Percentiles rank a stretch among this genome's conserved stretches.
Conservation (phyloP, 2,797 vertebrate species). For the Sardinella longiceps region DNA sequence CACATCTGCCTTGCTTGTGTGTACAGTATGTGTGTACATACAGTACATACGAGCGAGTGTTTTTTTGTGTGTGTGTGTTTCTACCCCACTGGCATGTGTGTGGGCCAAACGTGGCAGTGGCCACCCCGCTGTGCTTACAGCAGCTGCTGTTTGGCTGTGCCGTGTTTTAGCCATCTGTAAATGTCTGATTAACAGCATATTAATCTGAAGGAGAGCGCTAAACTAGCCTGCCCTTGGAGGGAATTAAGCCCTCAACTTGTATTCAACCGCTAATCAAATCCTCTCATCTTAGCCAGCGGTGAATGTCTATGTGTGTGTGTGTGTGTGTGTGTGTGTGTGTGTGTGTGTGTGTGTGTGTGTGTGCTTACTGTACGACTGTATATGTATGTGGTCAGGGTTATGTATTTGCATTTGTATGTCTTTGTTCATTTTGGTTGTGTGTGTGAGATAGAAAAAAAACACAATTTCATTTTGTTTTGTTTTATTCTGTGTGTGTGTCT, state of each 20-base stretch:
- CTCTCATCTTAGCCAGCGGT: conserved; percentile 10
- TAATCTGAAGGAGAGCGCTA: conserved; percentile 42
- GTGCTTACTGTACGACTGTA: neutral
- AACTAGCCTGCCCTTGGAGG: conserved; percentile 44
- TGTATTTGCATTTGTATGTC: neutral
- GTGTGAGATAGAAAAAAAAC: too few species aligned
- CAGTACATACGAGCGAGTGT: too few species aligned
- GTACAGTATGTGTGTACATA: conserved; percentile 7
- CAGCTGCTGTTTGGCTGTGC: conserved; percentile 45
- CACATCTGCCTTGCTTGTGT: neutral
- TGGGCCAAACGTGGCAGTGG: conserved; percentile 20
- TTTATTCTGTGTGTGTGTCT: too few species aligned
- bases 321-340: neutral
- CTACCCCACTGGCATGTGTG: conserved; percentile 15
- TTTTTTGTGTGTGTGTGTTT: conserved; percentile 21
- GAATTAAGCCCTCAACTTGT: conserved; percentile 39
- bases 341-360: neutral
- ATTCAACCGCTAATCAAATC: conserved; percentile 38
- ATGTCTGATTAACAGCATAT: conserved; percentile 36
- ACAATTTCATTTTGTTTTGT: too few species aligned
- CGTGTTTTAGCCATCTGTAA: conserved; percentile 44
- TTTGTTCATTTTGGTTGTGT: neutral
- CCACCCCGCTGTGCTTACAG: conserved; percentile 33
- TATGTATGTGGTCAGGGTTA: neutral
- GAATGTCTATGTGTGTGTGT: neutral